phyloP scores from a whole-genome alignment of 2,797 vertebrate species.

The Lateolabrax maculatus region DNA sequence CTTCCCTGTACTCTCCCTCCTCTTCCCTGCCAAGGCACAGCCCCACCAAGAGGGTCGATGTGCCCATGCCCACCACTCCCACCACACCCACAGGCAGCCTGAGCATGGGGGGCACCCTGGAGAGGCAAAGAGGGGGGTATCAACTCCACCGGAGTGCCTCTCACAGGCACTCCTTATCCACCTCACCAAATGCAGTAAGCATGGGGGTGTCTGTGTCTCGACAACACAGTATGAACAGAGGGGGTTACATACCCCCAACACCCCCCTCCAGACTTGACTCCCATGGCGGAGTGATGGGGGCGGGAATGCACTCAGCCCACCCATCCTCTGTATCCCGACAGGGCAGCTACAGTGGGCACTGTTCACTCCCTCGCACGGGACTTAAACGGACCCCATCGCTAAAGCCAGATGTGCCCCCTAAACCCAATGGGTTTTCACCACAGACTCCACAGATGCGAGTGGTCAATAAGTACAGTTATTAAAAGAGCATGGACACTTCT shows the following conservation, averaged over 20 bases:
- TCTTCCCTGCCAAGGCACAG: constrained; percentile 97
- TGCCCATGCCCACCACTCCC: constrained; percentile 92
- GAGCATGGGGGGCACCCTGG: constrained; percentile 91
- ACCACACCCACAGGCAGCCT: constrained; percentile 90
- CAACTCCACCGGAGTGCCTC: constrained; percentile 95
- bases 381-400: constrained; percentile 96
- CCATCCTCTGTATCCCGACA: constrained; percentile 92
- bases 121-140: constrained; percentile 91
- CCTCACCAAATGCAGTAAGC: constrained; percentile 94
- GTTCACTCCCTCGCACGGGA: constrained; percentile 95
- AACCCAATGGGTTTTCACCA: constrained; percentile 94
- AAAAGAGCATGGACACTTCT: constrained; percentile 74
- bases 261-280: constrained; percentile 97
- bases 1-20: constrained; percentile 96
- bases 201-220: constrained; percentile 95
- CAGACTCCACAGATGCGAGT: constrained; percentile 95
- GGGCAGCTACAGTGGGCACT: constrained; percentile 95
- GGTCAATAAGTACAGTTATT: constrained; percentile 98
- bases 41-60: constrained; percentile 97
- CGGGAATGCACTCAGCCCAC: constrained; percentile 89
- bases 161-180: constrained; percentile 96
- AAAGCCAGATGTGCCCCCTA: constrained; percentile 98
- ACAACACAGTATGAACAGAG: constrained; percentile 95
- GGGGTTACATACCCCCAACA: constrained; percentile 91
- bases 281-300: constrained; percentile 90